A percentile compares a stretch with the other conserved stretches of the same genome.
Conservation (phyloP, 2,888 invertebrate genomes). For the Aromia moschata region DNA sequence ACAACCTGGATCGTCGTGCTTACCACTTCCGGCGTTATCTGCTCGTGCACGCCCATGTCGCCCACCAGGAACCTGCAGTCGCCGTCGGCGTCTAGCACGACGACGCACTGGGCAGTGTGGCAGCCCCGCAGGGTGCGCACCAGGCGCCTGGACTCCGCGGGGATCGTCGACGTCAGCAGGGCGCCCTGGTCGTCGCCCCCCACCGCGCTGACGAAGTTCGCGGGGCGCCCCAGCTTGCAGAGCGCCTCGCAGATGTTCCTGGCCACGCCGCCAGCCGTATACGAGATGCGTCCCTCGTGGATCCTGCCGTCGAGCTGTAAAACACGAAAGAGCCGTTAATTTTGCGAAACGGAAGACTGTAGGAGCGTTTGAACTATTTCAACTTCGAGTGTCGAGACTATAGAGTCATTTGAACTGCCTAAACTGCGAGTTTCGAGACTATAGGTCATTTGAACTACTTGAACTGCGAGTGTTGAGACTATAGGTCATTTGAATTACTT, state of each 20-base stretch:
- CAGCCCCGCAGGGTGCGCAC: conserved; percentile 56
- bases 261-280: conserved; percentile 88
- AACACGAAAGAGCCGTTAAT: conserved; percentile 9
- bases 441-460: no score
- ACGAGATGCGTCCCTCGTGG: conserved; percentile 71
- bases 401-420: no score
- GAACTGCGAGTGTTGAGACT: no score
- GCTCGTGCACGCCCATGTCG: conserved; percentile 82
- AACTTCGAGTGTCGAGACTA: no score
- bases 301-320: conserved; percentile 83
- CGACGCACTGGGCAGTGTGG: conserved; percentile 79
- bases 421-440: no score
- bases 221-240: conserved; percentile 71
- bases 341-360: no score
- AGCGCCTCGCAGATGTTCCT: conserved; percentile 92
- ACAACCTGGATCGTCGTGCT: conserved; percentile 39
- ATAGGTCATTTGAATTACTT: no score
- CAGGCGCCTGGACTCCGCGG: conserved; percentile 53
- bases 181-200: conserved; percentile 74
- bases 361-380: no score
- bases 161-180: conserved; percentile 58
- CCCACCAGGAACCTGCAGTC: conserved; percentile 85
- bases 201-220: conserved; percentile 78
- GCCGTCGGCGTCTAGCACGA: conserved; percentile 77
- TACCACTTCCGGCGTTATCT: conserved; percentile 74